Evolutionary conservation across 2,113 vertebrate species (phyloP), one percentile per base, ranked within the genome.

Genomic region (Neotoma lepida): DNA sequence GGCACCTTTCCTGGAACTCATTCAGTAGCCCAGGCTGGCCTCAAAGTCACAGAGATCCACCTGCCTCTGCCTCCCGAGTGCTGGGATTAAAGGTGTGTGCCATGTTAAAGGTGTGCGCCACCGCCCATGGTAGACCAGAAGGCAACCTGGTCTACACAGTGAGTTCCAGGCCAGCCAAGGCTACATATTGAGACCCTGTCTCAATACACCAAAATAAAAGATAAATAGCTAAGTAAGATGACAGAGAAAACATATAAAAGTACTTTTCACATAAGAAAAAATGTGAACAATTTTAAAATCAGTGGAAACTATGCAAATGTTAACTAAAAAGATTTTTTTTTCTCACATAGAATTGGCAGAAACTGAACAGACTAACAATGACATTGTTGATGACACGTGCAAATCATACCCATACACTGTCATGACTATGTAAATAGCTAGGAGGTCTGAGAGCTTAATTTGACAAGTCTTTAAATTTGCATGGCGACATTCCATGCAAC

Each of bases 201-300:
- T 80, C 77, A 80, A 54, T 54, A 80, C 30, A 49, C 7, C n/a
- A 87, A 54, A 14, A 73, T 93, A 70, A 73, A 78, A 92, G 80
- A 78, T 44, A 89, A 26, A 24, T 9, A 54, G 28, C 56, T 28
- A 20, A 81, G 86, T 12, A 71, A 71, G 86, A 51, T 86, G 80
- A 70, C 9, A 85, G 39, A 46, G 49, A 44, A 64, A 88, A 87
- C 13, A 35, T 18, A 71, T 15, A 74, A 70, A 61, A 12, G 30
- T 18, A 68, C 6, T 64, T 92, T 90, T 84, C 39, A 87, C 56
- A 39, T 70, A 68, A 90, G 46, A 90, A 84, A 76, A 95, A 91
- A 81, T 70, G 20, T n/a, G 41, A 71, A 58, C 8, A 30, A 22
- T 15, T 80, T 54, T 91, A 74, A 84, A 90, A 61, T 87, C 56